These are phyloP conservation scores for Chaetura pelagica DNA, from an alignment of 2,113 vertebrate genomes.

Conservation along the genomic window DNA sequence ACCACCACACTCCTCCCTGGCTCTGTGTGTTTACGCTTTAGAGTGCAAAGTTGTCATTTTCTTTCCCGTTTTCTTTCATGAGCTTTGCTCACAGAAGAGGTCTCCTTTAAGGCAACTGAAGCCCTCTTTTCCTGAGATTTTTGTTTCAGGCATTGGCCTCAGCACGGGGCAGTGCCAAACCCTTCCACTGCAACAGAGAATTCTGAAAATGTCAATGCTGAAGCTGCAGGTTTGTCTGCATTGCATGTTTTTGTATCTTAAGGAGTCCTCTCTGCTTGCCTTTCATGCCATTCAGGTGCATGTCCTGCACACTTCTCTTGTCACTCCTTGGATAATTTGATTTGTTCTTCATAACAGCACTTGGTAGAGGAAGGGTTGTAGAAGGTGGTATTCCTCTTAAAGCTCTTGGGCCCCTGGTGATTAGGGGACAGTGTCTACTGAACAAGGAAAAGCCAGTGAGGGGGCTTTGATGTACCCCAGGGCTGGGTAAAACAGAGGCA, in stretches of 20 bases:
- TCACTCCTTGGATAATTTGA: not conserved
- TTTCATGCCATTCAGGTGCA: not conserved
- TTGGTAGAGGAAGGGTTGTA: not conserved
- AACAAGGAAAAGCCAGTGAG: not conserved
- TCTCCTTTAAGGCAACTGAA: not conserved
- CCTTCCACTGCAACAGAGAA: not conserved
- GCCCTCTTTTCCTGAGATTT: not conserved
- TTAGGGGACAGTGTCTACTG: not conserved
- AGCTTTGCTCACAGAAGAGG: not conserved
- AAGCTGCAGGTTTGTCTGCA: not conserved
- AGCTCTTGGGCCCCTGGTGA: not conserved
- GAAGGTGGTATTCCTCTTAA: not conserved
- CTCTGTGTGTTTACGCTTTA: not conserved
- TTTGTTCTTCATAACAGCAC: not conserved
- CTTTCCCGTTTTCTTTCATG: not conserved
- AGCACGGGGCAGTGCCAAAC: not conserved
- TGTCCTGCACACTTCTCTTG: not conserved
- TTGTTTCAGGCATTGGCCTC: not conserved
- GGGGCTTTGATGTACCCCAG: not conserved
- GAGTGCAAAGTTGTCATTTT: not conserved
- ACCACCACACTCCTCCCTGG: not conserved
- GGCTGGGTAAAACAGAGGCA: not conserved
- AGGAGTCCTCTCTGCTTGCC: not conserved
- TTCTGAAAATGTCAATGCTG: not conserved
- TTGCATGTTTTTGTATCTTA: not conserved